Evolutionary conservation across 64 coral and sea anemone genomes (phyloP), one percentile per base, ranked within the genome.

Genomic region (Catalaphyllia jardinei): DNA sequence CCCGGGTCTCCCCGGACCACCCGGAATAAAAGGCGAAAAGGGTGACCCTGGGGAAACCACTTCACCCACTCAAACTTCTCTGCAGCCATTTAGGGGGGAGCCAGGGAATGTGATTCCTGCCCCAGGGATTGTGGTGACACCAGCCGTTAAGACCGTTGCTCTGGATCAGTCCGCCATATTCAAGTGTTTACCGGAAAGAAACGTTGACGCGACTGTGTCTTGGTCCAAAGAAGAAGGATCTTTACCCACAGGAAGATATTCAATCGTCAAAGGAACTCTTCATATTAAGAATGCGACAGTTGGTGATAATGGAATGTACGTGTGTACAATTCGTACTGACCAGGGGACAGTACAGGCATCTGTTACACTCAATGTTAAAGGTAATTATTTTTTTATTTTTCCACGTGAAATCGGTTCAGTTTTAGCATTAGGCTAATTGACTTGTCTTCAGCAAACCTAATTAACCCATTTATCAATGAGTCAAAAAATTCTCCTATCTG

Each of bases 11-110:
- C 62, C 9, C 16, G 87, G 87, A 24, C 33, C 60, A 22, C 52
- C 13, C 0, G 92, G 92, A 50, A 35, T 74, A 11, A 93, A 83
- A 42, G 92, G 92, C 20, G 71, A 83, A 8, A 93, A 71, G 49
- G 91, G 91, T 35, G 74, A 88, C 0, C 17, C 29, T 0, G 91
- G 91, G 64, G 54, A 39, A 30, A 4, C 12, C 28, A 59, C 22
- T 3, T 16, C 19, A 29, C 35, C 49, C 2, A 28, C 64, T 74
- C 25, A 54, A n/a, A 87, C 24, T 72, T 65, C 74, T 25, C 31
- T 78, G 19, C 62, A 77, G 31, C 71, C 29, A 42, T 39, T 62
- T 8, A 31, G 63, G 38, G 83, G 73, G 75, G n/a, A 71, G 72
- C 15, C 79, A 14, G 79, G 67, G 7, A 39, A 75, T 51, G 57